Conservation (phyloP, 1,140 invertebrate species). For the Zelostemma sp. region DNA sequence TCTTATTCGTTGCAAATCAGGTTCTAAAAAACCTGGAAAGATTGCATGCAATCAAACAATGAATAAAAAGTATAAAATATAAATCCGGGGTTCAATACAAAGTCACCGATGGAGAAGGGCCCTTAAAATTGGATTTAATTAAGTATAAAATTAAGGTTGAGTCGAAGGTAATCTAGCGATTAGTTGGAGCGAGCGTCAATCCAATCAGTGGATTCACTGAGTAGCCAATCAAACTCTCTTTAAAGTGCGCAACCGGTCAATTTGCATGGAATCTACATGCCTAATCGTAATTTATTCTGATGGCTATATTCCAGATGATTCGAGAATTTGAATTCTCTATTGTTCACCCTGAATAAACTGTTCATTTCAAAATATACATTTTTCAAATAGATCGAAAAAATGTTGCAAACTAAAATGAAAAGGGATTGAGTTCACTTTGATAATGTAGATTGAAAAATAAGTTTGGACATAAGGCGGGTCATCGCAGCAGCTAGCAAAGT, state of each 20-base stretch:
- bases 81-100: neutral
- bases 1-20: no score
- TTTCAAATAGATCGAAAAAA: no score
- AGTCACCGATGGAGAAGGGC: neutral
- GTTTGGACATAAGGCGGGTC: no score
- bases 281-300: conserved; percentile 40
- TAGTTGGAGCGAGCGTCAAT: conserved; percentile 55
- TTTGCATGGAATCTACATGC: conserved; percentile 62
- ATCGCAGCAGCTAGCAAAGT: neutral
- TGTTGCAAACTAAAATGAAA: no score
- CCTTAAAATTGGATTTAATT: conserved; percentile 62
- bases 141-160: conserved; percentile 62
- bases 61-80: no score
- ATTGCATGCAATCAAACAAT: no score
- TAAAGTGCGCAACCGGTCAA: conserved; percentile 56
- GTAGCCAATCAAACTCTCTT: conserved; percentile 54
- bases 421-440: no score
- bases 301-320: conserved; percentile 4
- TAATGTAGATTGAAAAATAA: no score
- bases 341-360: no score
- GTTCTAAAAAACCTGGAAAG: no score
- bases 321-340: neutral
- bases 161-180: conserved; percentile 57
- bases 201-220: conserved; percentile 58
- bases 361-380: no score